phyloP scores from a whole-genome alignment of 2,113 vertebrate genomes.

The Scophthalmus maximus region DNA sequence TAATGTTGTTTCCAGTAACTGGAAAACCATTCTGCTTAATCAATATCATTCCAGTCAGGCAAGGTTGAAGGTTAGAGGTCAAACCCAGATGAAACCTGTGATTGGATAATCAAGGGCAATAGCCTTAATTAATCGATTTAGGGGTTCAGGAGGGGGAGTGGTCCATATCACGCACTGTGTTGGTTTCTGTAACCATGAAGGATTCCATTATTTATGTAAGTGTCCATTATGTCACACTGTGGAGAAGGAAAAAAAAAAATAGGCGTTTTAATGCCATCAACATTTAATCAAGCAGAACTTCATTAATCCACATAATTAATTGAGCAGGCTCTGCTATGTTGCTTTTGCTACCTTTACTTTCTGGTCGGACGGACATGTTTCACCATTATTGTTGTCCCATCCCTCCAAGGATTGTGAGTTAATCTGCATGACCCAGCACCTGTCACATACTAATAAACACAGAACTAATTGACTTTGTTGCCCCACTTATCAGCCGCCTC shows the following conservation, averaged over 20 bases:
- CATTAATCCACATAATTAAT: constrained; percentile 87
- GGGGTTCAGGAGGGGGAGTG: constrained; percentile 62
- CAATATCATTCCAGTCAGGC: constrained; percentile 61
- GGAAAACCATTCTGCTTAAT: constrained; percentile 66
- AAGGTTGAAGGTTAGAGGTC: constrained; percentile 76
- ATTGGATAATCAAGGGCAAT: constrained; percentile 79
- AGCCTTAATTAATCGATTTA: constrained; percentile 77
- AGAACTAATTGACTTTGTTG: constrained; percentile 84
- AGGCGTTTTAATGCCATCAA: constrained; percentile 80
- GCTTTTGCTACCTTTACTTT: constrained; percentile 85
- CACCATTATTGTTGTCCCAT: constrained; percentile 84
- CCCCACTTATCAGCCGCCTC: constrained; percentile 71
- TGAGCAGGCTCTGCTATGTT: constrained; percentile 83
- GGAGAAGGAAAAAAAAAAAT: constrained; percentile 77
- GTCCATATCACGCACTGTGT: constrained; percentile 73
- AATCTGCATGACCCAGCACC: constrained; percentile 84
- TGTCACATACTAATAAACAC: constrained; percentile 88
- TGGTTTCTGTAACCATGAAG: constrained; percentile 79
- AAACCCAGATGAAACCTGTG: constrained; percentile 64
- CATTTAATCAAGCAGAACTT: constrained; percentile 86
- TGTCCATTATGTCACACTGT: constrained; percentile 80
- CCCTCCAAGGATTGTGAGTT: constrained; percentile 85
- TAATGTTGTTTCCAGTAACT: constrained; percentile 41
- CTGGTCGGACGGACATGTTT: constrained; percentile 85
- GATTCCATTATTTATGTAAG: constrained; percentile 83